phyloP scores from a whole-genome alignment of 1,140 invertebrate genomes.

The Euura saliciscinereae region DNA sequence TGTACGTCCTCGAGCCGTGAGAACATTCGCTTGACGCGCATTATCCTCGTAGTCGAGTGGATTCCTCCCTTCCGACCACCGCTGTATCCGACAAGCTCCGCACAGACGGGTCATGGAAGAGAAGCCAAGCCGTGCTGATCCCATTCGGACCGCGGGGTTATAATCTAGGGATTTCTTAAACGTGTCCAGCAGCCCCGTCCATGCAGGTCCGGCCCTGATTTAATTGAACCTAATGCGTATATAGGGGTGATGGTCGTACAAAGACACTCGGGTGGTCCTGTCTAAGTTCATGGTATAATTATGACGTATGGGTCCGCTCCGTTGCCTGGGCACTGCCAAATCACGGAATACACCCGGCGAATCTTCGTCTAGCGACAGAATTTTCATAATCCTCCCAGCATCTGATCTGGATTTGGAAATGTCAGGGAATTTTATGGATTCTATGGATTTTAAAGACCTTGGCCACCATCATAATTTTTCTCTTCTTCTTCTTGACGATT shows the following conservation, averaged over 20 bases:
- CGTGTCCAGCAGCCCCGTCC: constrained; percentile 20
- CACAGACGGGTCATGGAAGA: neutral
- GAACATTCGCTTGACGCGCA: constrained; percentile 4
- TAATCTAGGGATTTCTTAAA: constrained; percentile 37
- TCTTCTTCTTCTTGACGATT: too few species aligned
- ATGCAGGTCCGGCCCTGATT: constrained; percentile 34
- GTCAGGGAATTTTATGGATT: too few species aligned
- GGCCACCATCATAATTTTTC: too few species aligned
- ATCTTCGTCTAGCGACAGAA: too few species aligned
- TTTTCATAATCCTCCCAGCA: too few species aligned
- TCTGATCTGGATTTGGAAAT: too few species aligned
- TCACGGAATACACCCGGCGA: too few species aligned
- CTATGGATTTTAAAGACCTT: too few species aligned
- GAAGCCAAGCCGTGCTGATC: neutral
- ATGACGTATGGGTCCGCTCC: constrained; percentile 45
- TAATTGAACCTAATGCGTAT: constrained; percentile 39
- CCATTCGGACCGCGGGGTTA: constrained; percentile 9
- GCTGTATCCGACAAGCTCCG: neutral
- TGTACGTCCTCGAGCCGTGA: constrained; percentile 4
- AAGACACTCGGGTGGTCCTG: constrained; percentile 42
- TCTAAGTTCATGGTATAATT: constrained; percentile 43
- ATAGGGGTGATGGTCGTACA: constrained; percentile 38
- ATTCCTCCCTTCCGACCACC: constrained; percentile 4
- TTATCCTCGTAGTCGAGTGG: constrained; percentile 4
- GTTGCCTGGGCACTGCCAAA: neutral